phyloP scores from a whole-genome alignment of 1,140 invertebrate species.

The Drosophila funebris region DNA sequence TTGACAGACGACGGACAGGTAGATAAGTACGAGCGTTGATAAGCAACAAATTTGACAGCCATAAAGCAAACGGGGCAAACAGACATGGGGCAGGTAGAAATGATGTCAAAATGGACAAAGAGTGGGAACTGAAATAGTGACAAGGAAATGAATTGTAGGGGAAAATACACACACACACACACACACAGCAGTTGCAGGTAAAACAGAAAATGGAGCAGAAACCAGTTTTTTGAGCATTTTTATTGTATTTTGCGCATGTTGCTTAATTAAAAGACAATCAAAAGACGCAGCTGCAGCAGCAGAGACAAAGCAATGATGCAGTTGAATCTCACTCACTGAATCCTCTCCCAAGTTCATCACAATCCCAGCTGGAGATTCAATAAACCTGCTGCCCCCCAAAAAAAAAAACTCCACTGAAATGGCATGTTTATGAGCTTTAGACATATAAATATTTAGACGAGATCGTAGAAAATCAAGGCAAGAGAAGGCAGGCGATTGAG shows the following conservation, averaged over 20 bases:
- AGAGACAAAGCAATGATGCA: slow-evolving; percentile 12
- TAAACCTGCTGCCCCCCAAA: slow-evolving; percentile 35
- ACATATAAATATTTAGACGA: slow-evolving; percentile 72
- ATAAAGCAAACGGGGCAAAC: slow-evolving; percentile 56
- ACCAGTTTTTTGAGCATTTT: slow-evolving; percentile 57
- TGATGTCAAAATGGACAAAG: slow-evolving; percentile 28
- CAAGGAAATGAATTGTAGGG: slow-evolving; percentile 16
- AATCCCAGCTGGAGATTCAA: slow-evolving; percentile 37
- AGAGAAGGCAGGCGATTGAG: too few species aligned
- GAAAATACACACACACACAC: background rate
- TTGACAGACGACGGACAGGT: slow-evolving; percentile 55
- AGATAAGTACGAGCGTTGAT: slow-evolving; percentile 59
- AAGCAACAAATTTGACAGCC: slow-evolving; percentile 76
- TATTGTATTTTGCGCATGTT: slow-evolving; percentile 68
- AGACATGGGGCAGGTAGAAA: slow-evolving; percentile 46
- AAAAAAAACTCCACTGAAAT: slow-evolving; percentile 46
- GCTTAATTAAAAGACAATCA: slow-evolving; percentile 79
- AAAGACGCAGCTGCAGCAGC: slow-evolving; percentile 29
- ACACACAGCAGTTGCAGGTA: background rate
- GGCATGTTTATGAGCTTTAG: slow-evolving; percentile 65
- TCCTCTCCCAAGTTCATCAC: slow-evolving; percentile 5
- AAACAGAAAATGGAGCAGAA: slow-evolving; percentile 17
- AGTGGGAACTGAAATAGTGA: slow-evolving; percentile 38
- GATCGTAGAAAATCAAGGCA: slow-evolving; percentile 10
- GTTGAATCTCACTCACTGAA: background rate